Evolutionary conservation across 1,140 invertebrate species (phyloP), one percentile per base, ranked within the genome.

Genomic region (Trissolcus basalis): DNA sequence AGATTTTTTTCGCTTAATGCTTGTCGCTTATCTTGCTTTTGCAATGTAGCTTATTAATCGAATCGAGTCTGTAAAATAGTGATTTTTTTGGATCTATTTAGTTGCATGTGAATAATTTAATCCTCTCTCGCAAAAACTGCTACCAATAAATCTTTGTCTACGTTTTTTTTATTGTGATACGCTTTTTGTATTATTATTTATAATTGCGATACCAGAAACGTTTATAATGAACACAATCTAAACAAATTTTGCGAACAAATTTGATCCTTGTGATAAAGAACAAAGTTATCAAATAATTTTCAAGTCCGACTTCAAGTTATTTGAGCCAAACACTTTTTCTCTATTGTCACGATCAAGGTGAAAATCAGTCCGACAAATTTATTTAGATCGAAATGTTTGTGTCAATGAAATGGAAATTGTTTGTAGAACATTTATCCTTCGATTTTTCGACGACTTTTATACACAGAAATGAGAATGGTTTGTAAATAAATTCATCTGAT

Each of bases 391-490:
- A 59, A 60, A 58, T 4, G 10, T 47, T 15, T 73, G 53, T 64
- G 49, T 41, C 41, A 61, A 27, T 27, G 19, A 27, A 27, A 27
- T 44, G n/a, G 64, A 59, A 49, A 61, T 54, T 65, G 54, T 70
- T 76, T 76, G 61, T 76, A 76, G 60, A 71, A 67, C 68, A 71
- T 77, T 77, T 77, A 63, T 71, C 67, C 61, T 67, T 70, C 61
- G 50, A 77, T 70, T 77, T 55, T 67, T 70, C 72, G 72, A 76
- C 65, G 65, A 69, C 60, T 77, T 64, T 77, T 77, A 73, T 69
- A 69, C 47, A 70, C 69, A 73, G 68, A 77, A 78, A 78, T 73
- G 59, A 78, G 65, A 78, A 78, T 78, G 64, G 69, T 78, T 67
- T 73, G 64, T 78, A 69, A 73, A 78, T 73, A 78, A 68, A 68